Evolutionary conservation across 2,797 vertebrate genomes (phyloP), one percentile per base, ranked within the genome.

Genomic region (Propithecus perrieri): DNA sequence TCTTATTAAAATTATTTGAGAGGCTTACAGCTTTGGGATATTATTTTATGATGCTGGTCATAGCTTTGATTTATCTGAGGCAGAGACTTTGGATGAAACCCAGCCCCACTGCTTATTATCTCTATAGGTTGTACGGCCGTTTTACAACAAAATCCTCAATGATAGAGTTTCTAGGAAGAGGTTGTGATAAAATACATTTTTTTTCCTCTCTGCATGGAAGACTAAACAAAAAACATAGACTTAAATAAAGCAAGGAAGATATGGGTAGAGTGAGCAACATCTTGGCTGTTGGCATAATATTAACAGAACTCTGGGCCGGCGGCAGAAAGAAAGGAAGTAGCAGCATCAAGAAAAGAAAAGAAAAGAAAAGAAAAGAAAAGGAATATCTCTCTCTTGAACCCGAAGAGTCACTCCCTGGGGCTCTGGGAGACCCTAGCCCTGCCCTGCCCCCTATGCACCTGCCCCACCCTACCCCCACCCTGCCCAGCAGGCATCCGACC

Each of bases 241-340:
- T 22, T 28, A 33, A 9, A 12, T 10, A 50, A 50, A 46, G 65
- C 33, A 28, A 14, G 61, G 55, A 35, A 33, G 50, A 10, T 1
- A 1, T 0, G 13, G 61, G n/a, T n/a, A 24, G n/a, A 10, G 3
- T 0, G 1, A 10, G 28, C 20, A 1, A 1, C 5, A 12, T 0
- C 20, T 7, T 4, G 17, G 10, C 14, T 0, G 0, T 2, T 1
- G 11, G 5, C 13, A 59, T 26, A 26, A 26, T 11, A 59, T 0
- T 12, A 10, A 46, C 0, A 12, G 13, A n/a, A 10, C 38, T 43
- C 38, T 4, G 24, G 55, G 1, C 1, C 3, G 46, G 8, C 0
- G 53, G 38, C 13, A 0, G 28, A 26, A 22, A 22, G 46, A 13
- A 24, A n/a, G 22, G 17, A 61, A 33, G 55, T 57, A 22, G 63